Evolutionary conservation across 2,888 invertebrate genomes (phyloP), one percentile per base, ranked within the genome.

Genomic region (Myopa testacea): DNA sequence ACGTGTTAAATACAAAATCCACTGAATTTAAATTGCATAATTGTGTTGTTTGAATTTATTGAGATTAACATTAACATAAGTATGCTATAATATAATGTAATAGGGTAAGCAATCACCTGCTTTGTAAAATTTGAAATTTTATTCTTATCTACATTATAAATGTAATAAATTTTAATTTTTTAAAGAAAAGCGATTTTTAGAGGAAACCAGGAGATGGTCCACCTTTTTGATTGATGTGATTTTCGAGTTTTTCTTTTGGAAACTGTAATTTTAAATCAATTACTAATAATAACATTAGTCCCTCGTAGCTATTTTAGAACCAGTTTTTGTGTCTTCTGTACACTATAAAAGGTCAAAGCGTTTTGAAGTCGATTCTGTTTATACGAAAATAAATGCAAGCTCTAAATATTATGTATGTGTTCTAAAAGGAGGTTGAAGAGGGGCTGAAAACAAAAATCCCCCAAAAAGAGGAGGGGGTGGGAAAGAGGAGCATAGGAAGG

Each of bases 1-100:
- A 34, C 10, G 38, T 10, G 65, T 65, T 65, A 65, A 37, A 65
- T 38, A 38, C 6, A 65, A 72, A 72, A 60, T 72, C 37, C 26
- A 60, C 58, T 60, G 62, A 72, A 72, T 45, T 40, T 19, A 40
- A 40, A 62, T 1, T 60, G 55, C 16, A 2, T 60, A 19, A 19
- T 19, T 19, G 4, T 60, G 16, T 14, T 60, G 16, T 14, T 19
- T 19, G 12, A 19, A 19, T 7, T 3, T 60, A 60, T 60, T 3
- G 19, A 19, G 5, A 60, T 55, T 55, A 55, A 14, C 16, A 55
- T 55, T 55, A 55, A 10, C 16, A 55, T 55, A 14, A 16, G 10
- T 55, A 10, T 14, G 10, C 16, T 14, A 1, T 55, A 55, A 14
- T 55, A 55, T 2, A 14, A 55, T 55, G n/a, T n/a, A n/a, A n/a